Base-by-base conservation (phyloP, 2,888 invertebrate genomes). In the Rhodophaea formosa region DNA sequence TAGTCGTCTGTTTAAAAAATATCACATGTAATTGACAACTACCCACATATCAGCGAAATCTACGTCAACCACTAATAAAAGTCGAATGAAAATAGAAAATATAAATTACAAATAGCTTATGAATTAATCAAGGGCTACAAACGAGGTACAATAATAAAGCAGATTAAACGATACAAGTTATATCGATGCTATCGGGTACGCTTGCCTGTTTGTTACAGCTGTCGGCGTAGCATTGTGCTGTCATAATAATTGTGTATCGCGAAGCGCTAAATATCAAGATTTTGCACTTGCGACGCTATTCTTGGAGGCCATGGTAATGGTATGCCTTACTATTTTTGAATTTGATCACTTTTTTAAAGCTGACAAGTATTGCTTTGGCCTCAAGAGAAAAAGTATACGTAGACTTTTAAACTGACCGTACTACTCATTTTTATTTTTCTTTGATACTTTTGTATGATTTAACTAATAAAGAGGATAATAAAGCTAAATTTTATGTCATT, bases 191-290 rank as follows among this genome's bases (percentile, higher is more conserved):
- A 83, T 83, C 82, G 61, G 59, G 66, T 70, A 70, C 59, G 64
- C 65, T 68, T 65, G 65, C 70, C 71, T 70, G 71, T 72, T 71
- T 79, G 73, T 70, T 77, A 79, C 81, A 79, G 77, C 77, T 81
- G 83, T 68, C 72, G 72, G 62, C 47, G 53, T 59, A 51, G 74
- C 79, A 87, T 88, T 88, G 87, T 88, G 70, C 86, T 88, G 88
- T 88, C 88, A 87, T 86, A 82, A 86, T 83, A 85, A 86, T 85
- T 85, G 84, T 80, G 80, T 82, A 80, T 81, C 77, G 68, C 75
- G 66, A 76, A 79, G 83, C 82, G 83, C 75, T 84, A 82, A 85
- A 80, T 84, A 82, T 80, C 73, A 71, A 70, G 60, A 70, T 72
- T 77, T 72, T 72, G 72, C 73, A 76, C 76, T 77, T 75, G 72